Evolutionary conservation across 2,797 vertebrate species (phyloP).

Genomic region (Florisuga fusca): DNA sequence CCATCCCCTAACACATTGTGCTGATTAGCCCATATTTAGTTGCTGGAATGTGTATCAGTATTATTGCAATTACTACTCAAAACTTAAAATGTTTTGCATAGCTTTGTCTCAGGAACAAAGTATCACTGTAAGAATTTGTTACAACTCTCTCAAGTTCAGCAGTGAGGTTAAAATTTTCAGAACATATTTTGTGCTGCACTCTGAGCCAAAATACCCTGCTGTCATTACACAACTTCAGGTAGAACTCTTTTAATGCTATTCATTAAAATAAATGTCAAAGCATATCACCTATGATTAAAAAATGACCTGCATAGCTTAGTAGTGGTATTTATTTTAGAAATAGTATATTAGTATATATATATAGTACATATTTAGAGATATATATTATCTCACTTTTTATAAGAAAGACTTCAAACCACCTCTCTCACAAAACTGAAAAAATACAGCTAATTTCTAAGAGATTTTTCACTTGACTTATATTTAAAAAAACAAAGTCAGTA

Average conservation of each 20-base stretch:
- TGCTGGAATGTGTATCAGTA: slow-evolving; percentile 66
- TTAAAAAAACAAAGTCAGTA: background rate
- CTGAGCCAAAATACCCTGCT: background rate
- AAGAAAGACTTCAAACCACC: background rate
- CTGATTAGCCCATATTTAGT: slow-evolving; percentile 76
- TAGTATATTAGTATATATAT: too few relatives aligned
- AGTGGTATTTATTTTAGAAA: background rate
- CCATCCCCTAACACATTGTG: slow-evolving; percentile 60
- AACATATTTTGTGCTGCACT: background rate
- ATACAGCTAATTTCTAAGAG: background rate
- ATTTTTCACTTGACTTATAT: background rate
- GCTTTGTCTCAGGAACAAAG: slow-evolving; percentile 73
- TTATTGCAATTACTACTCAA: slow-evolving; percentile 50
- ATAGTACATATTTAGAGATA: background rate
- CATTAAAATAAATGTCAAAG: background rate
- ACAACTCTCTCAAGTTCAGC: background rate
- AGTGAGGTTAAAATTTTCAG: slow-evolving; percentile 32
- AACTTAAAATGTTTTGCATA: slow-evolving; percentile 67
- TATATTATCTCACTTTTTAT: background rate
- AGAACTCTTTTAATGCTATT: background rate
- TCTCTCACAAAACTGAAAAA: background rate
- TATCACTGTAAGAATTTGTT: slow-evolving; percentile 35
- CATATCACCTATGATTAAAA: background rate
- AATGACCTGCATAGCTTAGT: background rate
- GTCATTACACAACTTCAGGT: background rate